These are phyloP conservation scores for Silurus glanis DNA, from an alignment of 2,113 vertebrate species.

Conservation along the genomic window DNA sequence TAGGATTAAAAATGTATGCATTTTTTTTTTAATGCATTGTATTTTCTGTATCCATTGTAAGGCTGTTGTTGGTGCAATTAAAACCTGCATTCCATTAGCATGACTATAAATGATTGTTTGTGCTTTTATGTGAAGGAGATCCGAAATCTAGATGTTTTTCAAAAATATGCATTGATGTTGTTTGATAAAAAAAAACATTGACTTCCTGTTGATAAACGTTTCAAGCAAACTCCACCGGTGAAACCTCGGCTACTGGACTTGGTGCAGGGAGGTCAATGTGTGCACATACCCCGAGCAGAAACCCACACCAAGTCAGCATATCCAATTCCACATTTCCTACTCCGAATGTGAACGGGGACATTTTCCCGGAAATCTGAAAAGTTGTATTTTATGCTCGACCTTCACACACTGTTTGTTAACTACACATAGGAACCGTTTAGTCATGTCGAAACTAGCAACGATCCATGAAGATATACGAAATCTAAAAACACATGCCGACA, in stretches of 20 bases:
- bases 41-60: background rate
- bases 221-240: too few species aligned
- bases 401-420: background rate
- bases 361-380: background rate
- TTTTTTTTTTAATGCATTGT: background rate
- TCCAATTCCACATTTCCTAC: background rate
- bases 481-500: background rate
- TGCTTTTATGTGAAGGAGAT: background rate
- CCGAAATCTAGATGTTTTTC: too few species aligned
- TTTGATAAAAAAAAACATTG: too few species aligned
- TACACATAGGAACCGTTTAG: background rate
- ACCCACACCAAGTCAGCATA: background rate
- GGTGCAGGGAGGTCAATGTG: too few species aligned
- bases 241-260: too few species aligned
- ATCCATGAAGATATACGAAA: background rate
- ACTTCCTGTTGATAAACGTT: too few species aligned
- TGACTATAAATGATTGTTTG: background rate
- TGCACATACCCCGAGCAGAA: background rate
- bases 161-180: too few species aligned
- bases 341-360: background rate
- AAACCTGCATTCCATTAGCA: background rate
- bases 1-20: background rate
- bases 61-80: background rate
- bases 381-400: background rate
- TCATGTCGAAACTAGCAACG: slow-evolving; percentile 2